phyloP scores from a whole-genome alignment of 2,888 invertebrate genomes.

The Chrysolina haemoptera region DNA sequence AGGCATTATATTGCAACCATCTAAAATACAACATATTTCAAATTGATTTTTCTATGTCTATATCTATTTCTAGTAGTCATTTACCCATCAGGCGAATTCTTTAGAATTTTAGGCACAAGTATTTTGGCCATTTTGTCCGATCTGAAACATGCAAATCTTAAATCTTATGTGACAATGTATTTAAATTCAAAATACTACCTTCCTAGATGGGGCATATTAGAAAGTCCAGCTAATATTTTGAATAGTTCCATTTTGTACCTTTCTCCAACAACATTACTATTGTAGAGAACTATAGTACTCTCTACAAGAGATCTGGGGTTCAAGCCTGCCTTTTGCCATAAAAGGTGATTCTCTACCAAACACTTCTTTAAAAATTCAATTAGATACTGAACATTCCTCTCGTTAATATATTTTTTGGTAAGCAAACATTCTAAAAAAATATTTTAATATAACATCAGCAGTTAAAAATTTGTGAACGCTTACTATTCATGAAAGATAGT shows the following conservation, averaged over 20 bases:
- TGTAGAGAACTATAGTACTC: constrained; percentile 51
- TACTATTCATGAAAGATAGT: constrained; percentile 72
- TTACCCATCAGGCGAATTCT: neutral
- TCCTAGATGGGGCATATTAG: constrained; percentile 42
- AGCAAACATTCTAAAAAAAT: constrained; percentile 53
- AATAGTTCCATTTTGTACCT: constrained; percentile 66
- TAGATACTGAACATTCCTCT: constrained; percentile 47
- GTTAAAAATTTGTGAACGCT: constrained; percentile 36
- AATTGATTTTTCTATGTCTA: neutral
- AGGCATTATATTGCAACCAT: constrained; percentile 68
- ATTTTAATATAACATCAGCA: neutral
- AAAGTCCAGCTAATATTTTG: constrained; percentile 70
- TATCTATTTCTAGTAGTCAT: neutral
- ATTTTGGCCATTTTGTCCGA: neutral
- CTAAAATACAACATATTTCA: constrained; percentile 55
- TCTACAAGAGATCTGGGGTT: constrained; percentile 54
- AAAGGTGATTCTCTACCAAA: constrained; percentile 51
- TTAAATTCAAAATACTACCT: neutral
- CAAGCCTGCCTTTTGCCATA: constrained; percentile 56
- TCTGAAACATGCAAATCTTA: constrained; percentile 51
- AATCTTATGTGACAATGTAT: neutral
- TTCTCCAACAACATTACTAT: constrained; percentile 43
- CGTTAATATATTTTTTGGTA: constrained; percentile 49
- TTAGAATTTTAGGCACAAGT: constrained; percentile 4
- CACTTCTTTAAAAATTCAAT: constrained; percentile 53